These are phyloP conservation scores for Monochamus saltuarius DNA, from an alignment of 1,140 invertebrate species.

Conservation along the genomic window DNA sequence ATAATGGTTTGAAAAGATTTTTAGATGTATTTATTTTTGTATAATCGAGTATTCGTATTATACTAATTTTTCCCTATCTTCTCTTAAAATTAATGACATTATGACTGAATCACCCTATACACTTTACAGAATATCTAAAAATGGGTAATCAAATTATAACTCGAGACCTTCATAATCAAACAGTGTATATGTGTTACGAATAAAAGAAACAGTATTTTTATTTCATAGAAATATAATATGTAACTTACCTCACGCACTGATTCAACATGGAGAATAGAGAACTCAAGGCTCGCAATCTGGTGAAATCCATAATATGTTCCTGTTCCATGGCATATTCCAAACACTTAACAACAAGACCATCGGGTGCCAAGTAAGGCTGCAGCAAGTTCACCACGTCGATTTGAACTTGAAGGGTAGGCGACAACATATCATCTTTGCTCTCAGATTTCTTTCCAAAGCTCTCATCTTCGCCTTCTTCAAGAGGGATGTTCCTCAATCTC, in stretches of 20 bases:
- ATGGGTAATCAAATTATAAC: too few relatives aligned
- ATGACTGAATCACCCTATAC: too few relatives aligned
- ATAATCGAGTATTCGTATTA: too few relatives aligned
- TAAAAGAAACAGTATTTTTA: too few relatives aligned
- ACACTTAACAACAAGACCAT: conserved; percentile 90
- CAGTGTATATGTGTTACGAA: too few relatives aligned
- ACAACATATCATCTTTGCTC: conserved; percentile 76
- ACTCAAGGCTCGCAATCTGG: conserved; percentile 87
- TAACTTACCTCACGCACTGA: conserved; percentile 72
- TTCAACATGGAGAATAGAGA: conserved; percentile 98
- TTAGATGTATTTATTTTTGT: too few relatives aligned
- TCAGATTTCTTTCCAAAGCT: conserved; percentile 58
- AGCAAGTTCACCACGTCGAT: conserved; percentile 84
- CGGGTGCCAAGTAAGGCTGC: conserved; percentile 82
- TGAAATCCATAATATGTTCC: conserved; percentile 99
- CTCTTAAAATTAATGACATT: too few relatives aligned
- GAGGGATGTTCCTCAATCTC: conserved; percentile 81
- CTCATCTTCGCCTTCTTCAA: conserved; percentile 91
- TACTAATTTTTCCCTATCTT: too few relatives aligned
- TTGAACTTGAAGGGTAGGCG: conserved; percentile 84
- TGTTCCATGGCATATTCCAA: conserved; percentile 87
- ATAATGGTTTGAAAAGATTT: too few relatives aligned
- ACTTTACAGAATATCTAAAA: too few relatives aligned
- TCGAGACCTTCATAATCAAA: too few relatives aligned
- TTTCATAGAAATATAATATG: too few relatives aligned